Evolutionary conservation across 2,113 vertebrate species (phyloP), one percentile per base, ranked within the genome.

Genomic region (Daboia siamensis): DNA sequence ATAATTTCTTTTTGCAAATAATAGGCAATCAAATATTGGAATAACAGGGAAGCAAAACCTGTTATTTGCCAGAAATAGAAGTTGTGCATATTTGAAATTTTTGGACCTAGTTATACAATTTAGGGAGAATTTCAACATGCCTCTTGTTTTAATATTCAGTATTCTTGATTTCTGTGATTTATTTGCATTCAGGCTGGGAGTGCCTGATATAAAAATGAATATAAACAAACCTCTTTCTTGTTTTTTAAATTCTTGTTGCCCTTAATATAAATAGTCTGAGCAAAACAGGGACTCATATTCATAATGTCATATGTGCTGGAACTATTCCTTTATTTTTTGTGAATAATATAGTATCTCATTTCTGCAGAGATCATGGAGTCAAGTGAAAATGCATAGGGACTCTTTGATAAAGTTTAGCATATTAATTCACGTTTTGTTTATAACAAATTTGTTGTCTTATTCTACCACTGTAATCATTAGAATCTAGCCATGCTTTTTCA

Each of bases 61-160:
- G 1, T 51, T 56, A 8, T 95, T 94, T 91, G 29, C 12, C 29
- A 52, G 93, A 94, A 12, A 55, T 95, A 91, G 48, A 95, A 94
- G 44, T 89, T 8, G 91, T 52, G 86, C 54, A 24, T 0, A 88
- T 91, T 33, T 57, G 80, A 48, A 44, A 46, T 61, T 56, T 54
- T 2, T 87, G 85, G 20, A n/a, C 12, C 64, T 90, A 87, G 54
- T 55, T 93, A 15, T 24, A 29, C 56, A 93, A 85, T 89, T 93
- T 88, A 11, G 92, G 87, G 89, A 94, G 64, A 92, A 80, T 80
- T 80, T 95, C 93, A 94, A 2, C 92, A 86, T 87, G 39, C 87
- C 95, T 91, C 90, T 26, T 93, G 20, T 54, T 90, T 93, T 93
- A 54, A 17, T 91, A 92, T 90, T 93, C 61, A 94, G 54, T 85